Percentiles rank a stretch among this genome's conserved stretches.
Conservation (phyloP, 2,888 invertebrate genomes). For the Harmothoe impar region DNA sequence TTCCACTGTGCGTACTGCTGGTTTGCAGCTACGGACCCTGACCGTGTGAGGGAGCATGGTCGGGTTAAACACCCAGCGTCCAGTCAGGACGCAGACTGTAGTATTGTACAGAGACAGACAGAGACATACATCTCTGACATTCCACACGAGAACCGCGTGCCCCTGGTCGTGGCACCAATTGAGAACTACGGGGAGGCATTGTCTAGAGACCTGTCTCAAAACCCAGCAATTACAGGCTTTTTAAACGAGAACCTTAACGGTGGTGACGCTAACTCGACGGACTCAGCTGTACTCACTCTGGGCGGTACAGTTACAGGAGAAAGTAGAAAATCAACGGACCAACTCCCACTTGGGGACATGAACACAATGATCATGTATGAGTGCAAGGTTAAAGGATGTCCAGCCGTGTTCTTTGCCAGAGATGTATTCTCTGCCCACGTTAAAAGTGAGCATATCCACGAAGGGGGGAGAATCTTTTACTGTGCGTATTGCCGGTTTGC, state of each 20-base stretch:
- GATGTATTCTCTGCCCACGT: background rate
- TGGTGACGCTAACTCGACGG: no score
- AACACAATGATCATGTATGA: background rate
- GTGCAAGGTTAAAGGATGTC: background rate
- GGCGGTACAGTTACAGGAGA: no score
- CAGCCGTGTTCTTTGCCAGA: background rate
- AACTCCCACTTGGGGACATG: background rate
- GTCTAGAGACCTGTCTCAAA: no score
- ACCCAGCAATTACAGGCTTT: no score
- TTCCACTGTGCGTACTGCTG: constrained; percentile 18
- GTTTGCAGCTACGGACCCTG: background rate
- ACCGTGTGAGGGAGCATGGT: background rate
- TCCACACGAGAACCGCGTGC: background rate
- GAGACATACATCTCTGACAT: background rate
- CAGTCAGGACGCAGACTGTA: background rate
- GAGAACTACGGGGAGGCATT: no score
- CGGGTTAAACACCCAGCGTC: background rate
- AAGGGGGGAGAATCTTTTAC: constrained; percentile 20
- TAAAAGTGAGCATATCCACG: background rate
- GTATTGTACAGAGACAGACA: no score
- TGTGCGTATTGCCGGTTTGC: constrained; percentile 28
- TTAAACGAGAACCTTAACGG: no score
- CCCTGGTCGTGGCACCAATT: no score
- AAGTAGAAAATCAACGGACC: no score
- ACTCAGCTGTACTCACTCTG: no score